These are phyloP conservation scores for Phymorhynchus buccinoides DNA, from an alignment of 1,140 invertebrate species.

Conservation along the genomic window DNA sequence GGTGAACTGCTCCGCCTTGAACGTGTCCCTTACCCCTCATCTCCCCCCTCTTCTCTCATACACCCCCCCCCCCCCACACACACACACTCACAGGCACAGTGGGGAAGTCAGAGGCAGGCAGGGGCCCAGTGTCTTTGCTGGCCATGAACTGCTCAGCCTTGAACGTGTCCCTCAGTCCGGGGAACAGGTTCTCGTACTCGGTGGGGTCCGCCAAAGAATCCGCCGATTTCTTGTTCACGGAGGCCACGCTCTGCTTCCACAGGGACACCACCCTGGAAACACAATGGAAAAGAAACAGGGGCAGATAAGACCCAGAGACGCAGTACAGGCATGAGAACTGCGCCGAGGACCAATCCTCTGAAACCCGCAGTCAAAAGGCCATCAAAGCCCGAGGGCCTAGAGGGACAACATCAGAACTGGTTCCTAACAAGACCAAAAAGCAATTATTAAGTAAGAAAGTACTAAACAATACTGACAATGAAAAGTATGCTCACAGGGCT, in stretches of 20 bases:
- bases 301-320: too few species aligned
- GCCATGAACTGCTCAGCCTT: slow-evolving; percentile 79
- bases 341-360: too few species aligned
- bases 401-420: too few species aligned
- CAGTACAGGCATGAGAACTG: too few species aligned
- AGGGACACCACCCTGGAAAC: slow-evolving; percentile 68
- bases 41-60: neutral
- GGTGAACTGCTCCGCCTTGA: slow-evolving; percentile 81
- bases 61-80: slow-evolving; percentile 13
- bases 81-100: slow-evolving; percentile 63
- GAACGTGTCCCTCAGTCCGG: slow-evolving; percentile 84
- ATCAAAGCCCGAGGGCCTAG: too few species aligned
- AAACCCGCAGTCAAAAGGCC: too few species aligned
- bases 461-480: too few species aligned
- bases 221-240: slow-evolving; percentile 81
- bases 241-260: slow-evolving; percentile 67
- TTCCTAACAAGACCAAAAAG: too few species aligned
- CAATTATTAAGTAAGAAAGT: too few species aligned
- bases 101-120: slow-evolving; percentile 65
- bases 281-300: too few species aligned
- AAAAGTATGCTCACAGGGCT: too few species aligned
- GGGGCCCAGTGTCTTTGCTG: slow-evolving; percentile 45
- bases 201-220: slow-evolving; percentile 95
- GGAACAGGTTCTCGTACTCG: slow-evolving; percentile 97
- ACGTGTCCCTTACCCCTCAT: slow-evolving; percentile 83